Percentiles rank a stretch among this genome's conserved stretches.
These are phyloP conservation scores for Nothura maculosa DNA, from an alignment of 2,797 vertebrate genomes.

Conservation along the genomic window DNA sequence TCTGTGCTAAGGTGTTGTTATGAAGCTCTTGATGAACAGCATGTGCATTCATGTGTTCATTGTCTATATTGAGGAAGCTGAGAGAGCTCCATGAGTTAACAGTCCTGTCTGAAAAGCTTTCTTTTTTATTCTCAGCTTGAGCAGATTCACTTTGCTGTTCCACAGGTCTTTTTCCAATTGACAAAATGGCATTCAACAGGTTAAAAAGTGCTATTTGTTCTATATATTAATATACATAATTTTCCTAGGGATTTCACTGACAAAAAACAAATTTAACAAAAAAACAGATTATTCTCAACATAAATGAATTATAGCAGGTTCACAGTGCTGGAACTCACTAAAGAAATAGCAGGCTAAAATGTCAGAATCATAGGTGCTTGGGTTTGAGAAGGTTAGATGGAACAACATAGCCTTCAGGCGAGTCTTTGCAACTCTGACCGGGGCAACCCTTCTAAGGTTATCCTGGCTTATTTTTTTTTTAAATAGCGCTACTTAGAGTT, in stretches of 20 bases:
- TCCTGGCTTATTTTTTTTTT: not conserved
- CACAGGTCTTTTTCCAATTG: conserved; percentile 1
- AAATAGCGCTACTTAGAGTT: not conserved
- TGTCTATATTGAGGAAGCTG: not conserved
- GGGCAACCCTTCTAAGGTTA: not conserved
- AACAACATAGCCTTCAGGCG: not conserved
- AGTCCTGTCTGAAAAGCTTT: not conserved
- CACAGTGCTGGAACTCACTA: not conserved
- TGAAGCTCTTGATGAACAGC: not conserved
- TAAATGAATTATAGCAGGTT: not conserved
- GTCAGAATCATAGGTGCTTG: not conserved
- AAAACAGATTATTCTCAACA: not conserved
- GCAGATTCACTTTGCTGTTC: not conserved
- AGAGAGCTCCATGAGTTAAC: not conserved
- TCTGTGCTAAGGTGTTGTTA: not conserved
- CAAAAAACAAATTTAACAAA: conserved; percentile 8
- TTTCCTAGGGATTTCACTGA: not conserved
- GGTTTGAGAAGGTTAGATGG: not conserved
- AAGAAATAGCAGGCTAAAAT: not conserved
- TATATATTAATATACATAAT: not conserved
- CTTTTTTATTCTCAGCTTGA: not conserved
- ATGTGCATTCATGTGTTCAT: not conserved
- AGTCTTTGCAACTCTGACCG: not conserved
- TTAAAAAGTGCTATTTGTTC: conserved; percentile 20
- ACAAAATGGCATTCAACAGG: conserved; percentile 17